Conservation (phyloP, 2,888 invertebrate species). For the Cosmia trapezina region DNA sequence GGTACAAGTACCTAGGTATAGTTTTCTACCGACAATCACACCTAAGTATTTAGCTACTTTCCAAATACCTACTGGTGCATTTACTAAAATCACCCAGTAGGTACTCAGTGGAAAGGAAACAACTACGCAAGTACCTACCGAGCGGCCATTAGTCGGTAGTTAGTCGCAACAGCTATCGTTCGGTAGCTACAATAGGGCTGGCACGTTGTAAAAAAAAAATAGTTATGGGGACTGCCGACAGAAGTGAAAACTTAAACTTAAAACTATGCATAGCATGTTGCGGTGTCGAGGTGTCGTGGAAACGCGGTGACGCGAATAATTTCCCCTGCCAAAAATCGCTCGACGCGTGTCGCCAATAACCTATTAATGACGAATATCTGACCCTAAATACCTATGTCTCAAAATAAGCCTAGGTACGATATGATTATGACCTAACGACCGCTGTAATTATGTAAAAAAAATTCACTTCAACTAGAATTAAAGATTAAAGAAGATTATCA, state of each 20-base stretch:
- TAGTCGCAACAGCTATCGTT: conserved; percentile 31
- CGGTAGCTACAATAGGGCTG: conserved; percentile 36
- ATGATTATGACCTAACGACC: too few species aligned
- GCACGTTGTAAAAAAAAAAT: background rate
- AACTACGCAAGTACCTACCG: conserved; percentile 52
- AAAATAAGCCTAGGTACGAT: too few species aligned
- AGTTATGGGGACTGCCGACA: too few species aligned
- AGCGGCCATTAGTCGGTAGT: conserved; percentile 43
- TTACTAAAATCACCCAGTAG: conserved; percentile 28
- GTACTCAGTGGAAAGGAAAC: conserved; percentile 36
- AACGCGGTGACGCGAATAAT: too few species aligned
- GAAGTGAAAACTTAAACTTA: too few species aligned
- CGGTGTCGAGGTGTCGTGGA: too few species aligned
- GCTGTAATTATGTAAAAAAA: too few species aligned
- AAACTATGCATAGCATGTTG: too few species aligned
- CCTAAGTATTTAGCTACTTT: conserved; percentile 35
- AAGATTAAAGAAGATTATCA: background rate
- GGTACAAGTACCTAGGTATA: background rate
- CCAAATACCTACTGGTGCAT: conserved; percentile 19
- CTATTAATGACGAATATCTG: too few species aligned
- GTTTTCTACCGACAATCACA: conserved; percentile 14
- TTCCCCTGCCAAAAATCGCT: too few species aligned
- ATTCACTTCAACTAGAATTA: background rate
- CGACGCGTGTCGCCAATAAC: too few species aligned
- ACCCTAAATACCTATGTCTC: too few species aligned